A percentile compares a stretch with the other conserved stretches of the same genome.
These are phyloP conservation scores for Neodiprion pinetum DNA, from an alignment of 1,140 invertebrate species.

Conservation along the genomic window DNA sequence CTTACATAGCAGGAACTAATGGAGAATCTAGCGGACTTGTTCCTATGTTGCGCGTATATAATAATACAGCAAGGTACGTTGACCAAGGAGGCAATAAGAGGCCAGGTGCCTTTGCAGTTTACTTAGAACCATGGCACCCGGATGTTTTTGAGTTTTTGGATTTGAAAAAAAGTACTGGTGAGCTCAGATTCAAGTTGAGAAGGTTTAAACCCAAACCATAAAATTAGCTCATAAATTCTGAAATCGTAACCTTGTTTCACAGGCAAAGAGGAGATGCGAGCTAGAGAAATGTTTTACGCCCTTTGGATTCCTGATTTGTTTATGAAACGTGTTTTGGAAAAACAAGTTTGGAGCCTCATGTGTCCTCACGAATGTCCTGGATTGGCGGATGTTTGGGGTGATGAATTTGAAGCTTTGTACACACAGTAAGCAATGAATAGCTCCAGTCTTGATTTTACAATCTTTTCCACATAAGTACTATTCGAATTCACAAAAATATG, in stretches of 20 bases:
- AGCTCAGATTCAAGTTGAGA: not conserved
- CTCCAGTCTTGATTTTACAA: slow-evolving; percentile 24
- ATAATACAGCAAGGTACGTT: slow-evolving; percentile 96
- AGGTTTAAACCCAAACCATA: too few relatives aligned
- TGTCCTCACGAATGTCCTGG: slow-evolving; percentile 95
- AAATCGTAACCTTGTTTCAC: not conserved
- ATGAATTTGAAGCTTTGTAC: slow-evolving; percentile 94
- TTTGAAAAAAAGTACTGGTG: slow-evolving; percentile 91
- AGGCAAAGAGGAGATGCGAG: slow-evolving; percentile 87
- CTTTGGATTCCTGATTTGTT: slow-evolving; percentile 99
- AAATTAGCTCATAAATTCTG: too few relatives aligned
- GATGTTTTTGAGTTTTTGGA: slow-evolving; percentile 97
- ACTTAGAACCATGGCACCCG: slow-evolving; percentile 98
- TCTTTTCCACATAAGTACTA: slow-evolving; percentile 13
- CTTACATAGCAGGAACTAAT: slow-evolving; percentile 93
- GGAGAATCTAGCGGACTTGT: slow-evolving; percentile 96
- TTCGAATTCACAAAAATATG: slow-evolving; percentile 19
- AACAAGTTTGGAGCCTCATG: slow-evolving; percentile 95
- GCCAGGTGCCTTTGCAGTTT: slow-evolving; percentile 99
- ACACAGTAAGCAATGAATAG: slow-evolving; percentile 63
- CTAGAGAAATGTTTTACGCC: slow-evolving; percentile 97
- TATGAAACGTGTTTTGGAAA: slow-evolving; percentile 92
- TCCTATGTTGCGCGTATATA: slow-evolving; percentile 96
- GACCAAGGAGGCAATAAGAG: slow-evolving; percentile 98
- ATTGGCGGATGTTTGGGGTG: slow-evolving; percentile 90